phyloP scores from a whole-genome alignment of 2,797 vertebrate genomes.

The Enteromius viviparus region DNA sequence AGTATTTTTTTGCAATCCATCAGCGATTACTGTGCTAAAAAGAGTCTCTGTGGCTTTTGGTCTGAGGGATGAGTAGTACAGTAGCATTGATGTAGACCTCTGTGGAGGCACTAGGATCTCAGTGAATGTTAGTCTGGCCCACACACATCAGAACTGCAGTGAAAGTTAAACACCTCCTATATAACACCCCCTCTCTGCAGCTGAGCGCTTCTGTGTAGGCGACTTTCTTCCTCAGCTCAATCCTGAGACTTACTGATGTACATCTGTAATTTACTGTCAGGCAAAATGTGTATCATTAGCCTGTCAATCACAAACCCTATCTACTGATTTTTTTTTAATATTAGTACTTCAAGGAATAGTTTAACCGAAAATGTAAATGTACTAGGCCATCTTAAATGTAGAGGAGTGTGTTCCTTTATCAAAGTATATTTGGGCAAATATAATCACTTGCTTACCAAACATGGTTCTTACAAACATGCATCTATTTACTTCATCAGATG shows the following conservation, averaged over 20 bases:
- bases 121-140: conserved; percentile 3
- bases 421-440: too few species aligned
- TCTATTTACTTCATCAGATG: too few species aligned
- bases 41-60: background rate
- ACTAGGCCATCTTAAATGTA: too few species aligned
- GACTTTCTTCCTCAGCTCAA: background rate
- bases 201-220: background rate
- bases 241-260: conserved; percentile 1
- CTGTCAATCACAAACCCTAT: background rate
- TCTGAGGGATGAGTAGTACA: conserved; percentile 18
- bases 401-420: too few species aligned
- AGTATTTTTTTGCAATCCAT: conserved; percentile 14
- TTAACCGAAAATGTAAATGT: too few species aligned
- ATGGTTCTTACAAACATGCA: too few species aligned
- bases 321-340: background rate
- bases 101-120: conserved; percentile 20
- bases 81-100: conserved; percentile 17
- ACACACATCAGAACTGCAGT: conserved; percentile 26
- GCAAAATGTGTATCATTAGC: conserved; percentile 11
- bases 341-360: too few species aligned
- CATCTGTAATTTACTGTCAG: conserved; percentile 15
- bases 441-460: background rate
- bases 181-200: conserved; percentile 27
- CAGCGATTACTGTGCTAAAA: conserved; percentile 10
- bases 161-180: conserved; percentile 23